Conservation (phyloP, 2,888 invertebrate genomes). For the Reticulitermes lucifugus region DNA sequence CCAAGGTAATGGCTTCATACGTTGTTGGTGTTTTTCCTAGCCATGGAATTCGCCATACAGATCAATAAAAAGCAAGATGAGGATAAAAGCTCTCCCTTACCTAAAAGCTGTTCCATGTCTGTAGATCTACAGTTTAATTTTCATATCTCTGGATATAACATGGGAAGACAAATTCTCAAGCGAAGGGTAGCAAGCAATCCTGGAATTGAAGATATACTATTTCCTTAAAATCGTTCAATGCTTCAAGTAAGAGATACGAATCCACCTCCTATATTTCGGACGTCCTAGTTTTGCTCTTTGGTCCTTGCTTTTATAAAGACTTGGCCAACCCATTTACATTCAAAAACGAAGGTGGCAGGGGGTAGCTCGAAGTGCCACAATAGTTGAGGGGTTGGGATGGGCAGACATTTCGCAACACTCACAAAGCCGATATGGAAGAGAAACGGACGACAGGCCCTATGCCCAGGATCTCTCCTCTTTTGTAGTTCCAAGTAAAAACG, state of each 20-base stretch:
- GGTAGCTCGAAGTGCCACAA: neutral
- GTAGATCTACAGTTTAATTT: too few species aligned
- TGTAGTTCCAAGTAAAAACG: neutral
- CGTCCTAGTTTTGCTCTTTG: neutral
- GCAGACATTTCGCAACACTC: slow-evolving; percentile 36
- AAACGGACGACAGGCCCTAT: neutral
- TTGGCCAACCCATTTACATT: neutral
- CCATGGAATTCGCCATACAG: too few species aligned
- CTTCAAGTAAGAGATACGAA: neutral
- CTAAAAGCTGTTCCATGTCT: too few species aligned
- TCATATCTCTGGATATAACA: too few species aligned
- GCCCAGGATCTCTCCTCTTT: slow-evolving; percentile 2
- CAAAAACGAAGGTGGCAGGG: slow-evolving; percentile 6
- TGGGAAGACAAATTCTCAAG: too few species aligned
- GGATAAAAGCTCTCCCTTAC: too few species aligned
- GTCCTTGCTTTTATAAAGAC: neutral
- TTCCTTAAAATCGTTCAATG: neutral
- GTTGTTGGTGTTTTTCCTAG: too few species aligned
- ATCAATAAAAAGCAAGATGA: too few species aligned
- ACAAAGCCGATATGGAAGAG: slow-evolving; percentile 3
- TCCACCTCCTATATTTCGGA: neutral
- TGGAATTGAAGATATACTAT: too few species aligned
- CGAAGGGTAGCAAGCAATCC: too few species aligned
- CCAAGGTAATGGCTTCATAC: too few species aligned
- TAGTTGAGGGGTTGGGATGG: slow-evolving; percentile 27